Base-by-base conservation (phyloP, 2,888 invertebrate species). In the Micoletzkya japonica region DNA sequence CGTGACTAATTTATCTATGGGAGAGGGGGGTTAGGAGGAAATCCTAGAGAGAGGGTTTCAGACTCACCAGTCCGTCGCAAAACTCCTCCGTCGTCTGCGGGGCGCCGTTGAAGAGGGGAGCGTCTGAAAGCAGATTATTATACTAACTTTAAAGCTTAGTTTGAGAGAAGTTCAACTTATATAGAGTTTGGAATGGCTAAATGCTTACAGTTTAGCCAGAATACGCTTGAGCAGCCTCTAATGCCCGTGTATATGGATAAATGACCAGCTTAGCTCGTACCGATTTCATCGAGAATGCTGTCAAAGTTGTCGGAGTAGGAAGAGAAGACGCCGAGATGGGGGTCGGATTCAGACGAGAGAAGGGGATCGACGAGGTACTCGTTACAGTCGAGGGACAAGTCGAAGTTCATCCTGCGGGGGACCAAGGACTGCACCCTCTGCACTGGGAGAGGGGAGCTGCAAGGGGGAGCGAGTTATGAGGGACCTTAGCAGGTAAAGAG, bases 111-210 rank as follows among this genome's bases (percentile, higher is more conserved):
- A 64, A 64, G n/a, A 6, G 6, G 34, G 50, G 52, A 34, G 36
- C 24, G 14, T 64, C 63, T 64, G 52, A 4, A 63, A 52, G 7
- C n/a, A n/a, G n/a, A n/a, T n/a, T n/a, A n/a, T n/a, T n/a, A n/a
- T n/a, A n/a, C n/a, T n/a, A n/a, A n/a, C n/a, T n/a, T n/a, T n/a
- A n/a, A n/a, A n/a, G n/a, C n/a, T n/a, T n/a, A n/a, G n/a, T n/a
- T n/a, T n/a, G n/a, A n/a, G n/a, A n/a, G n/a, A n/a, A n/a, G n/a
- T n/a, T n/a, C n/a, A n/a, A n/a, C n/a, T n/a, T n/a, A n/a, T n/a
- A n/a, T n/a, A n/a, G n/a, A n/a, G n/a, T n/a, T n/a, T n/a, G n/a
- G n/a, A n/a, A n/a, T n/a, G n/a, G n/a, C n/a, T n/a, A n/a, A n/a
- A n/a, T n/a, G n/a, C n/a, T n/a, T n/a, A n/a, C n/a, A n/a, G n/a